A percentile compares a stretch with the other conserved stretches of the same genome.
Evolutionary conservation across 2,888 invertebrate genomes (phyloP).

Genomic region (Plagodis dolabraria): DNA sequence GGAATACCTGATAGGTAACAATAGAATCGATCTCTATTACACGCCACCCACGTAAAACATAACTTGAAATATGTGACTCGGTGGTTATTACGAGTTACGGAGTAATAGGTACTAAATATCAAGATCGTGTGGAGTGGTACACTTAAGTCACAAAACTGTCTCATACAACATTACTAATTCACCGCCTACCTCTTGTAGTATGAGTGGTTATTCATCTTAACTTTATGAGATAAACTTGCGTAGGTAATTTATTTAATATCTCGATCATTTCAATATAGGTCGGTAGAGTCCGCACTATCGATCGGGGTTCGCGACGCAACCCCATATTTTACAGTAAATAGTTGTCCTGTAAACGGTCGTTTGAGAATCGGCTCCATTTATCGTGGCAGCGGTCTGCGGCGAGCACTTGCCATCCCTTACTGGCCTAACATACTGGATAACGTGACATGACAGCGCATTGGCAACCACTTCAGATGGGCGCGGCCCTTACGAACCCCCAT

Average conservation of each 20-base stretch:
- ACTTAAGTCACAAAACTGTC: too few relatives aligned
- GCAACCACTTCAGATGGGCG: conserved; percentile 43
- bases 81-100: too few relatives aligned
- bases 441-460: conserved; percentile 57
- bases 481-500: conserved; percentile 34
- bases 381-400: conserved; percentile 53
- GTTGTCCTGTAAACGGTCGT: conserved; percentile 57
- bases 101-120: too few relatives aligned
- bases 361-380: conserved; percentile 59
- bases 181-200: neutral
- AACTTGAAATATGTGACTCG: too few relatives aligned
- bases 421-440: conserved; percentile 59
- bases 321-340: conserved; percentile 63
- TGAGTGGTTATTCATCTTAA: conserved; percentile 10
- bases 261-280: conserved; percentile 44
- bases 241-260: conserved; percentile 18
- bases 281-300: conserved; percentile 45
- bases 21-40: too few relatives aligned
- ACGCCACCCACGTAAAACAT: too few relatives aligned
- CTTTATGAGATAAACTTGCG: conserved; percentile 14
- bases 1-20: too few relatives aligned
- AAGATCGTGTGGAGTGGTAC: too few relatives aligned
- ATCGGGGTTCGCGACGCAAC: conserved; percentile 47
- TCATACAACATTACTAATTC: too few relatives aligned
- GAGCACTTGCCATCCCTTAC: conserved; percentile 54